phyloP scores from a whole-genome alignment of 2,888 invertebrate species.

The Ctenicera cuprea region DNA sequence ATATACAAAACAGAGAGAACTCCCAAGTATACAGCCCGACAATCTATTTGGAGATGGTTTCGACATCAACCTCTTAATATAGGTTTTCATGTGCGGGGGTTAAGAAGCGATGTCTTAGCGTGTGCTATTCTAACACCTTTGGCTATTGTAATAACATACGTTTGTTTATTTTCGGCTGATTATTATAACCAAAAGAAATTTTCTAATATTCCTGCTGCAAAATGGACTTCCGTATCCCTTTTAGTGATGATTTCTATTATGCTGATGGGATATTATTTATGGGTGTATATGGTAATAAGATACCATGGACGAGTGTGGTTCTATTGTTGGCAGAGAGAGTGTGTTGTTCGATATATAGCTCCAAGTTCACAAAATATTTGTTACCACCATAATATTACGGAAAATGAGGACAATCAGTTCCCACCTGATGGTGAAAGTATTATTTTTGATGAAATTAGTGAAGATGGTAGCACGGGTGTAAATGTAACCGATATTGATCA shows the following conservation, averaged over 20 bases:
- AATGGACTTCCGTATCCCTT: slow-evolving; percentile 73
- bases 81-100: slow-evolving; percentile 65
- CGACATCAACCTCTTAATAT: slow-evolving; percentile 64
- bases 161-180: slow-evolving; percentile 74
- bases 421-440: slow-evolving; percentile 2
- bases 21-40: slow-evolving; percentile 76
- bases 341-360: slow-evolving; percentile 71
- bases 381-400: slow-evolving; percentile 30
- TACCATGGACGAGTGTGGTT: slow-evolving; percentile 74
- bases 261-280: slow-evolving; percentile 74
- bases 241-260: slow-evolving; percentile 73
- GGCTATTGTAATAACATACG: slow-evolving; percentile 74
- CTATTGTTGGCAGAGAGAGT: slow-evolving; percentile 76
- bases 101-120: slow-evolving; percentile 75
- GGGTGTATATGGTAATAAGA: slow-evolving; percentile 73
- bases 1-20: slow-evolving; percentile 80
- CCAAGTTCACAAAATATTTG: slow-evolving; percentile 57
- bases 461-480: neutral
- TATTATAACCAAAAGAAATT: slow-evolving; percentile 73
- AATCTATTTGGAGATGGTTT: slow-evolving; percentile 79
- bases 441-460: slow-evolving; percentile 13
- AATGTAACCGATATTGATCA: neutral
- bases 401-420: slow-evolving; percentile 24
- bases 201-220: slow-evolving; percentile 71
- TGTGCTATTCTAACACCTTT: slow-evolving; percentile 77